Evolutionary conservation across 2,113 vertebrate genomes (phyloP), one percentile per base, ranked within the genome.

Genomic region (Syngnathus floridae): DNA sequence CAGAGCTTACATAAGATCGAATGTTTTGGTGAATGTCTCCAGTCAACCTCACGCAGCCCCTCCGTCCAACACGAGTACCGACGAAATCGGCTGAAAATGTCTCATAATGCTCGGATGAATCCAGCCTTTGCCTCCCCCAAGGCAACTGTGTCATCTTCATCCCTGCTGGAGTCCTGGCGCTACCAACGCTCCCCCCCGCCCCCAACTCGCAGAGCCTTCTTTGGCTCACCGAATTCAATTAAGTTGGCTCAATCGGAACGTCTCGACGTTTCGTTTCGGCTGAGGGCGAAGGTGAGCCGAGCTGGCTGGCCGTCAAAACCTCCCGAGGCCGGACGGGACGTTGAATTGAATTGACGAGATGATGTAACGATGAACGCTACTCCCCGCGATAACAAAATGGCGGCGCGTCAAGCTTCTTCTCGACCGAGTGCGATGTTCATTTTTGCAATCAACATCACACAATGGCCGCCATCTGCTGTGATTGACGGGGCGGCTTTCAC

Each of bases 341-440:
- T 45, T 41, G 77, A 82, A 84, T 87, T 84, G 81, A 88, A 84
- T 79, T 85, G 89, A 88, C 84, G 88, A 74, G 77, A 82, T 83
- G 88, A 31, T 31, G 26, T 31, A 31, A 31, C 26, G 26, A 31
- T 31, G 26, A 31, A 31, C 3, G 26, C 26, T 31, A 31, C 26
- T 31, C 26, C 86, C 87, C 64, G 60, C 78, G 16, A n/a, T 61
- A 65, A 46, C 65, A 75, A 79, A 37, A 66, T 76, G 74, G 77
- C 73, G 12, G 11, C 21, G 10, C 22, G 21, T 22, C 21, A 46
- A 46, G 43, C 14, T 46, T 16, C 5, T 49, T 49, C 26, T 31
- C 26, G 26, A 31, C 26, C 3, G 26, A 31, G 26, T 3, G 26
- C 3, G 26, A 31, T 31, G 26, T 31, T 31, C 26, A 31, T n/a